phyloP scores from a whole-genome alignment of 2,797 vertebrate genomes.

The Enteromius afrohamiltoni region DNA sequence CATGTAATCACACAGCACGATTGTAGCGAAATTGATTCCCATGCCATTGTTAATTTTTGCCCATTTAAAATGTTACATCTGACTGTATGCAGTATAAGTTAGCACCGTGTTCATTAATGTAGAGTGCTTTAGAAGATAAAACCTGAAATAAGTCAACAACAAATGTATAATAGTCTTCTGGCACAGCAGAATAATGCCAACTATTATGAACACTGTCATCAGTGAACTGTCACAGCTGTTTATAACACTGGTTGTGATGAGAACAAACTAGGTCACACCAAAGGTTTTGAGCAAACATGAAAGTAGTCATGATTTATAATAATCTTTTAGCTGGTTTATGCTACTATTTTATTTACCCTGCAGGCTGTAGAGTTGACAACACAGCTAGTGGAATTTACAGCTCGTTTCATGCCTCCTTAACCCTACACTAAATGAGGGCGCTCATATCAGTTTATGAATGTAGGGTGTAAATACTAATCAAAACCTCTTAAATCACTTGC shows the following conservation, averaged over 20 bases:
- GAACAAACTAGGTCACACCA: slow-evolving; percentile 16
- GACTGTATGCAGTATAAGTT: background rate
- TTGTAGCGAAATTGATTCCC: background rate
- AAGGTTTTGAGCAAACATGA: slow-evolving; percentile 14
- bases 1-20: background rate
- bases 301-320: background rate
- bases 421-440: slow-evolving; percentile 2
- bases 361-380: slow-evolving; percentile 26
- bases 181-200: background rate
- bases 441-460: slow-evolving; percentile 30
- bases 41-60: background rate
- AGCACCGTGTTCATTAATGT: background rate
- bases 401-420: slow-evolving; percentile 36
- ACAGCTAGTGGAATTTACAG: slow-evolving; percentile 11
- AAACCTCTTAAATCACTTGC: slow-evolving; percentile 35
- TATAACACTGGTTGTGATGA: background rate
- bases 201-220: slow-evolving; percentile 6
- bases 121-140: background rate
- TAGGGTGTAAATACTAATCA: slow-evolving; percentile 32
- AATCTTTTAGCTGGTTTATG: slow-evolving; percentile 22
- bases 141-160: background rate
- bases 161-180: too few relatives aligned
- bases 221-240: background rate
- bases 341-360: slow-evolving; percentile 32
- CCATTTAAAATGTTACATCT: background rate